These are phyloP conservation scores for Crotalus helleri DNA, from an alignment of 2,113 vertebrate species.

Conservation along the genomic window DNA sequence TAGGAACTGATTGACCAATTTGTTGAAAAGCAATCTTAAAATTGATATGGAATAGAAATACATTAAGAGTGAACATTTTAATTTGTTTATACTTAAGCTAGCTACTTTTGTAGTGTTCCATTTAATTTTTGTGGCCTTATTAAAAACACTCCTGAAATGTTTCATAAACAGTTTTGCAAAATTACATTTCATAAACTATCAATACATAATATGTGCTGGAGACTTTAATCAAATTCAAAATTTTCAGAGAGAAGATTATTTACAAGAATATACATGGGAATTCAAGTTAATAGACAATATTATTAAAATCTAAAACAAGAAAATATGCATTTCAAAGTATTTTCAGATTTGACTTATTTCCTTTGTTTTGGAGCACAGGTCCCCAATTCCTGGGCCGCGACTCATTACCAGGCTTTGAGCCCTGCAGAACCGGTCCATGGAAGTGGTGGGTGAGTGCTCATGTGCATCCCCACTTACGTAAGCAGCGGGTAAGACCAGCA, in stretches of 20 bases:
- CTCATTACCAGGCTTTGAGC: too few relatives aligned
- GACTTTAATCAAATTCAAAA: neutral
- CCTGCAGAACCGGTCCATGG: too few relatives aligned
- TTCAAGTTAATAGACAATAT: neutral
- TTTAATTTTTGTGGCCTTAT: neutral
- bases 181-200: neutral
- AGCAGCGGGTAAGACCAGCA: too few relatives aligned
- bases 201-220: neutral
- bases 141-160: neutral
- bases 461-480: too few relatives aligned
- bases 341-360: neutral
- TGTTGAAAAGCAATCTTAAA: neutral
- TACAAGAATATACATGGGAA: neutral
- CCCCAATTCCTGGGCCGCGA: too few relatives aligned
- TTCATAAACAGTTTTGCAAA: neutral
- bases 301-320: neutral
- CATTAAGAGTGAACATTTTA: neutral
- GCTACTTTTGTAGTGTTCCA: neutral
- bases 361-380: neutral
- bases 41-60: neutral
- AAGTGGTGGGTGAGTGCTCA: too few relatives aligned
- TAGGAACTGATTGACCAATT: too few relatives aligned
- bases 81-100: neutral
- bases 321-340: neutral
- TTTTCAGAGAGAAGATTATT: neutral